Evolutionary conservation across 2,113 vertebrate genomes (phyloP), one percentile per base, ranked within the genome.

Genomic region (Mus pahari): DNA sequence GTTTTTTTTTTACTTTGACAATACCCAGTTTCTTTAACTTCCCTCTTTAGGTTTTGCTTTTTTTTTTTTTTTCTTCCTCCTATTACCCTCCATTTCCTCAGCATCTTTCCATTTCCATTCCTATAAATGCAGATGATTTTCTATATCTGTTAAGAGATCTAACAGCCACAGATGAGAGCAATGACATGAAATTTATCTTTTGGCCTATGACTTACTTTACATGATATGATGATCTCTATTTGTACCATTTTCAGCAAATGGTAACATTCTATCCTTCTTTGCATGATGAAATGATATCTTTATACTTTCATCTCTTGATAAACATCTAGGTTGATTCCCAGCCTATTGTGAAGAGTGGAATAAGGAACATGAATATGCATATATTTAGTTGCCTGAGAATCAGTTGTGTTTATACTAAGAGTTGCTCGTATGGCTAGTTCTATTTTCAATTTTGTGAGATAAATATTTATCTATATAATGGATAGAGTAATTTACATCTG

Each of bases 51-150:
- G 11, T 64, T 5, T 9, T 2, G 19, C 58, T 42, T 26, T 8
- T 6, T 12, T 42, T 26, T 8, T 6, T 12, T 19, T 70, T 53
- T n/a, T 8, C 24, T 11, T 24, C 4, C 11, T 53, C 11, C 3
- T 0, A n/a, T 5, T 71, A 53, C 1, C 1, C 6, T 10, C 5
- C 0, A 16, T 36, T 53, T 20, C 36, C 20, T 26, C 7, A 26
- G 33, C 5, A n/a, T 10, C 3, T n/a, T 50, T n/a, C 2, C 11
- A 2, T 62, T 66, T 86, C 31, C 2, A 19, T 33, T 45, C 7
- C 45, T 26, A 86, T 3, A 86, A 33, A 20, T 48, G 13, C 7
- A 45, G 3, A 33, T 45, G 10, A 5, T 66, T 86, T 66, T 48
- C 39, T 4, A 31, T 64, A 19, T 20, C 55, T 60, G 3, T 64